These are phyloP conservation scores for Sesia apiformis DNA, from an alignment of 2,888 invertebrate genomes.

Conservation along the genomic window DNA sequence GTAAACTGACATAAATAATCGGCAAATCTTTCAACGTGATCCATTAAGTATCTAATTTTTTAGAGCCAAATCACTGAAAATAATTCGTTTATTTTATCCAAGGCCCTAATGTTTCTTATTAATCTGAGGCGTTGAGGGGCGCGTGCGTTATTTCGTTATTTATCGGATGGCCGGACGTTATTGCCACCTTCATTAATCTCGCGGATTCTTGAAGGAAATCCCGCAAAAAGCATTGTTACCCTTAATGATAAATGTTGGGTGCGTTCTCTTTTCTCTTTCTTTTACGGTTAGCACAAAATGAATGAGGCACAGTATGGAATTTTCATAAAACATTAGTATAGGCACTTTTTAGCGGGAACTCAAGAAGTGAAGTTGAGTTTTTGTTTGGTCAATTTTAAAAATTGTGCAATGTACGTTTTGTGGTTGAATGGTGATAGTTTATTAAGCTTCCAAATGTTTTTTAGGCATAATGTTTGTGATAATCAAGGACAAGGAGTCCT, in stretches of 20 bases:
- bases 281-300: constrained; percentile 8
- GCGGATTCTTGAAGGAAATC: constrained; percentile 64
- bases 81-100: constrained; percentile 20
- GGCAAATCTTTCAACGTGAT: too few relatives aligned
- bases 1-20: too few relatives aligned
- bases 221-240: constrained; percentile 65
- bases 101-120: constrained; percentile 44
- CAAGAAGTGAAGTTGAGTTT: too few relatives aligned
- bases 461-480: too few relatives aligned
- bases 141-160: constrained; percentile 65
- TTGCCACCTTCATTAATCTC: constrained; percentile 68
- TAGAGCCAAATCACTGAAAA: constrained; percentile 2
- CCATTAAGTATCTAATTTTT: background rate
- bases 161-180: constrained; percentile 59
- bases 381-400: too few relatives aligned
- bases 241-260: constrained; percentile 61
- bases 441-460: too few relatives aligned
- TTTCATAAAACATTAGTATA: too few relatives aligned
- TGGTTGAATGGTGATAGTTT: too few relatives aligned
- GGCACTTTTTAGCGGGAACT: too few relatives aligned
- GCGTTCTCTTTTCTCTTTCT: constrained; percentile 17
- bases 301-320: background rate
- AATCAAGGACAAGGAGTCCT: too few relatives aligned
- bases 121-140: constrained; percentile 48
- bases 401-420: too few relatives aligned